Evolutionary conservation across 2,888 invertebrate species (phyloP).

Genomic region (Campoplex capitator): DNA sequence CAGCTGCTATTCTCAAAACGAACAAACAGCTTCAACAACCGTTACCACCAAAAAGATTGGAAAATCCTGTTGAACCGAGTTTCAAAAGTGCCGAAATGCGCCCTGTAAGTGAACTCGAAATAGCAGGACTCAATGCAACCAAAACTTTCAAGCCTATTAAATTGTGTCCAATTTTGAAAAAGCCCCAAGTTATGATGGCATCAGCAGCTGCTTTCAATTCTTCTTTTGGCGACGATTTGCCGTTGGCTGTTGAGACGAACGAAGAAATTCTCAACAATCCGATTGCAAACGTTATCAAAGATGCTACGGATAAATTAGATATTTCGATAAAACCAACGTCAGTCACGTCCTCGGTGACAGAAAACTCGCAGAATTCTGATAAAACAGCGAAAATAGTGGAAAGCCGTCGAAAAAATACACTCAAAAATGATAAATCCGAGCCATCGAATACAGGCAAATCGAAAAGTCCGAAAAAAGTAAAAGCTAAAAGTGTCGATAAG

Average conservation of each 20-base stretch:
- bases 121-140: conserved; percentile 29
- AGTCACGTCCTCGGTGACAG: neutral
- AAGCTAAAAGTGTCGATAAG: conserved; percentile 27
- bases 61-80: conserved; percentile 70
- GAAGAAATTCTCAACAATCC: neutral
- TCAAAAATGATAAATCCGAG: conserved; percentile 10
- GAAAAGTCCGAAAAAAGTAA: conserved; percentile 4
- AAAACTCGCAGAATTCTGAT: conserved; percentile 13
- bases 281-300: conserved; percentile 35
- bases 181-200: conserved; percentile 67
- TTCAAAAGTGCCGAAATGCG: conserved; percentile 81
- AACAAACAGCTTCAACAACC: conserved; percentile 78
- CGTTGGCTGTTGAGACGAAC: neutral
- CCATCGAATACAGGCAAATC: neutral
- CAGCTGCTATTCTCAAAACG: conserved; percentile 75
- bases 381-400: conserved; percentile 15
- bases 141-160: conserved; percentile 78
- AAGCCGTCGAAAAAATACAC: conserved; percentile 1
- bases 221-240: conserved; percentile 59
- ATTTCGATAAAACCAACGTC: neutral
- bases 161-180: conserved; percentile 74
- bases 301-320: conserved; percentile 27
- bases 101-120: conserved; percentile 71
- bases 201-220: conserved; percentile 72
- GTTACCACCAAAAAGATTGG: conserved; percentile 70